Evolutionary conservation across 2,113 vertebrate species (phyloP), one percentile per base, ranked within the genome.

Genomic region (Falco punctatus): DNA sequence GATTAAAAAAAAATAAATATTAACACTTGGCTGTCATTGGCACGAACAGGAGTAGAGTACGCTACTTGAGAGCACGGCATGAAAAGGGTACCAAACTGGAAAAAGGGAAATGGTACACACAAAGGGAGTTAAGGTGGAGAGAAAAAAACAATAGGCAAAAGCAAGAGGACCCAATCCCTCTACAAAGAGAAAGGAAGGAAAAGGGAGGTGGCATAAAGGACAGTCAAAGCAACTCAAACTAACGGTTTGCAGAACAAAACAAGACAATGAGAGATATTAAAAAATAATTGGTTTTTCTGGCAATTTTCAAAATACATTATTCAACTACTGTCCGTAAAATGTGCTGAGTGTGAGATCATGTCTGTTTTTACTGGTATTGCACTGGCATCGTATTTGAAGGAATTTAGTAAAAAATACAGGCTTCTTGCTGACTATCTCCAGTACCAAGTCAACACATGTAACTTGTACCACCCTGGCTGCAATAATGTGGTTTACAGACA

Each of bases 321-420:
- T 46, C 16, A 59, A 6, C 32, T 48, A 11, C 0, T 14, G 8
- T 2, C 17, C 7, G 6, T 6, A 4, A 59, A 51, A 30, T 0
- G 5, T 1, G 10, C 8, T 0, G 2, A 64, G 24, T 4, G 42
- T 42, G 42, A 14, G 38, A 66, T 80, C 33, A 70, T 42, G 23
- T 30, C 11, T 13, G 1, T 5, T 48, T 27, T 44, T 15, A 13
- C 51, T 30, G 32, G 30, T n/a, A 10, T 49, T 62, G 17, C 16
- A n/a, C 13, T 27, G 20, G 6, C 12, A 58, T 0, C 0, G 15
- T 30, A 8, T 10, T 16, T 3, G 1, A 51, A 62, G 22, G 46
- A 66, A 19, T 26, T n/a, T 4, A 51, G 32, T 48, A 81, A 30
- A 3, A 73, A 92, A 49, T 5, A 74, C 32, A 69, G 23, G 22